phyloP scores from a whole-genome alignment of 2,797 vertebrate species.

The Semotilus atromaculatus region DNA sequence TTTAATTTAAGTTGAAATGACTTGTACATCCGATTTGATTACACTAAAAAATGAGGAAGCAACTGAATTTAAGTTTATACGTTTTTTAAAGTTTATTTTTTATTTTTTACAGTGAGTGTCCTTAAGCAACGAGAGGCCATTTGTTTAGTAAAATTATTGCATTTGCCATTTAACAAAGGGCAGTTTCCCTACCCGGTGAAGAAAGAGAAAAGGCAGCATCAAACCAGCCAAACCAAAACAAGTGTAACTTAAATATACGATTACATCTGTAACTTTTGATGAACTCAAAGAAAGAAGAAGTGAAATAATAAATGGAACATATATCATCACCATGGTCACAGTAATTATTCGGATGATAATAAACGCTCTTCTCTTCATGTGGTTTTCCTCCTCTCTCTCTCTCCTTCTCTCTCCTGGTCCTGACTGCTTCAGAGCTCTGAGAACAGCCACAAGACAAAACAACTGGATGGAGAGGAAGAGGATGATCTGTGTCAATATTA shows the following conservation, averaged over 20 bases:
- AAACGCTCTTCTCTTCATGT: slow-evolving; percentile 21
- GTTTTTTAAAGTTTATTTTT: too few relatives aligned
- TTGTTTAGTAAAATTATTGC: background rate
- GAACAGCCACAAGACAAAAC: slow-evolving; percentile 22
- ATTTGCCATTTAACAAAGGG: slow-evolving; percentile 21
- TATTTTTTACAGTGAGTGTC: background rate
- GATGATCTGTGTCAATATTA: background rate
- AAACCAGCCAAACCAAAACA: slow-evolving; percentile 16
- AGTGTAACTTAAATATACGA: background rate
- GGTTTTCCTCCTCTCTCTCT: slow-evolving; percentile 7
- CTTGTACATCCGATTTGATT: background rate
- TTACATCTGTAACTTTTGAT: background rate
- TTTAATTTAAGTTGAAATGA: background rate
- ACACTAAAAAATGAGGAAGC: too few relatives aligned
- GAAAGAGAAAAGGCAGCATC: slow-evolving; percentile 27
- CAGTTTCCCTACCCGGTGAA: slow-evolving; percentile 19
- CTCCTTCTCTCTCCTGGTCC: background rate
- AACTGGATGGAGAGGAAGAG: background rate
- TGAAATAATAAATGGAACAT: slow-evolving; percentile 5
- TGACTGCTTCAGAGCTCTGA: slow-evolving; percentile 22
- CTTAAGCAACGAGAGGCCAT: background rate
- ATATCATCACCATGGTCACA: slow-evolving; percentile 22
- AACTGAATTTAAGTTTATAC: background rate
- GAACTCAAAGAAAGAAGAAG: background rate
- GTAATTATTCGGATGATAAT: slow-evolving; percentile 5